A percentile compares a stretch with the other conserved stretches of the same genome.
phyloP scores from a whole-genome alignment of 2,113 vertebrate species.

The Antechinus stuartii region DNA sequence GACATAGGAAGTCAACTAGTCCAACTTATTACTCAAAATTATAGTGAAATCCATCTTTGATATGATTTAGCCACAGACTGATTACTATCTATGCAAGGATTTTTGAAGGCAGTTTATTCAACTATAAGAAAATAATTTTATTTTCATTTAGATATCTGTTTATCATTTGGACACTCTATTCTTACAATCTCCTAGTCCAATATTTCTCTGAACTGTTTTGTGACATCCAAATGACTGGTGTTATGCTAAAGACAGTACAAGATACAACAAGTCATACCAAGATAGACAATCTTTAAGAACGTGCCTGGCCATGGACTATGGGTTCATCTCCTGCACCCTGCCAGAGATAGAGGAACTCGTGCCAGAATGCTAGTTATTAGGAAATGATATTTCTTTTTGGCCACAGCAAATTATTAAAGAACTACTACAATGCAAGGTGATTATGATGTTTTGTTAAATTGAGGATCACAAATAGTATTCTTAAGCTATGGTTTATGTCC shows the following conservation, averaged over 20 bases:
- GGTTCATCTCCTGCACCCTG: not conserved
- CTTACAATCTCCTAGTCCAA: constrained; percentile 9
- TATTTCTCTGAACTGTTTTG: not conserved
- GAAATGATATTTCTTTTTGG: not conserved
- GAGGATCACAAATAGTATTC: not conserved
- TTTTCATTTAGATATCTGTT: constrained; percentile 29
- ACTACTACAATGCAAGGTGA: not conserved
- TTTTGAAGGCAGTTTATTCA: not conserved
- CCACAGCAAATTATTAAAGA: not conserved
- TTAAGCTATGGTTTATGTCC: not conserved
- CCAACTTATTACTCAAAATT: not conserved
- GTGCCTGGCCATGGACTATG: not conserved
- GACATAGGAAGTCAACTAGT: not conserved
- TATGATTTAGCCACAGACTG: not conserved
- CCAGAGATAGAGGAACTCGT: not conserved
- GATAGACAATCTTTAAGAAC: not conserved
- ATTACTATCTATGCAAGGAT: not conserved
- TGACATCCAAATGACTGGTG: not conserved
- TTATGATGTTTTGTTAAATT: not conserved
- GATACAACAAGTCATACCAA: not conserved
- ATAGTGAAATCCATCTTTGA: not conserved
- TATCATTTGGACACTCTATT: constrained; percentile 34
- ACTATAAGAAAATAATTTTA: not conserved
- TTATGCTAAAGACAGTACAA: not conserved
- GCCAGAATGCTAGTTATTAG: not conserved